Percentiles rank a stretch among this genome's conserved stretches.
Conservation (phyloP, 2,113 vertebrate species). For the Serranochromis macrocephalus region DNA sequence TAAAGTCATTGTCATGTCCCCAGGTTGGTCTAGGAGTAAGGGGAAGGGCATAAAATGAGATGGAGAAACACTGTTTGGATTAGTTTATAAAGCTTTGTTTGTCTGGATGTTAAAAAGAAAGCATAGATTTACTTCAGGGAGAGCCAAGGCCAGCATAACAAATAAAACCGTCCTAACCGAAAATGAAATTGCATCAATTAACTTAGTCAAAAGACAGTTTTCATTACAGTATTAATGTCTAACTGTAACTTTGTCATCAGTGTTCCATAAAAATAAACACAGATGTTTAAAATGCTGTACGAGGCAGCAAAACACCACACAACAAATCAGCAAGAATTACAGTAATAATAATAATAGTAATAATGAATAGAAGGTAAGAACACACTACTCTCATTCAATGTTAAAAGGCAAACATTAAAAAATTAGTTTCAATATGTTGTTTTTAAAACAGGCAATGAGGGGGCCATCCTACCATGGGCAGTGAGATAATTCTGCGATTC, state of each 20-base stretch:
- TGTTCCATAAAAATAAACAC: neutral
- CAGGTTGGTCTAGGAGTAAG: neutral
- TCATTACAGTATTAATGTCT: neutral
- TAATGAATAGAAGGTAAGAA: neutral
- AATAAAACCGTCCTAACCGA: accelerated
- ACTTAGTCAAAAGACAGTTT: neutral
- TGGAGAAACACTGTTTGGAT: neutral
- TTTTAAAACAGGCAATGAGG: neutral
- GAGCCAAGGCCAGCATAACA: neutral
- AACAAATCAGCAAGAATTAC: neutral
- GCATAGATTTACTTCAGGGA: neutral
- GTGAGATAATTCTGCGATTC: neutral
- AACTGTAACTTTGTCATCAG: neutral
- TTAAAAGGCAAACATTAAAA: neutral
- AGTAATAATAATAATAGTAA: neutral
- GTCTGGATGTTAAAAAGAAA: neutral
- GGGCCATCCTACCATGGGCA: neutral
- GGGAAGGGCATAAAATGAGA: neutral
- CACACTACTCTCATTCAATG: neutral
- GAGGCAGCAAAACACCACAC: neutral
- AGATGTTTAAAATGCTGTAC: neutral
- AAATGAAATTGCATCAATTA: neutral
- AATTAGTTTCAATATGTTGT: neutral
- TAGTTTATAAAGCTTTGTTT: neutral
- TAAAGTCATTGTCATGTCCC: neutral